Evolutionary conservation across 2,888 invertebrate species (phyloP), one percentile per base, ranked within the genome.

Genomic region (Saturnia japonica): DNA sequence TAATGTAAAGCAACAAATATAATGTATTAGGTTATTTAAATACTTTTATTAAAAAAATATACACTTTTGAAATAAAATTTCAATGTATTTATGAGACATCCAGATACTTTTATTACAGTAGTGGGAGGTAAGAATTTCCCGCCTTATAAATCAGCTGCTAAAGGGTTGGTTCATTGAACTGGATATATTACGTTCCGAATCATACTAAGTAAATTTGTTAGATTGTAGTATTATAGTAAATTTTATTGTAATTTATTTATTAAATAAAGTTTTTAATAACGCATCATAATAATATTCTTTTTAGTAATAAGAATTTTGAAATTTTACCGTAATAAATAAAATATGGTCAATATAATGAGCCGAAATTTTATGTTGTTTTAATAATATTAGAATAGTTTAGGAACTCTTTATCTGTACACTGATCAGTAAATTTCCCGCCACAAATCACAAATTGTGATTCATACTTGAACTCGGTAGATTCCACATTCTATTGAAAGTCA

Each of bases 111-210:
- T 51, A 51, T 42, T 34, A n/a, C 14, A n/a, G 28, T 43, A 47
- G 71, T 67, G 73, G 70, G 72, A 71, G 71, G 67, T 54, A 43
- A 42, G 34, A 22, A 68, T 71, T 76, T 78, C 73, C 78, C 83
- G 82, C 82, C 1, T 60, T 25, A 25, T 25, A 60, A 54, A 60
- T 60, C 57, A 60, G 57, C 57, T 28, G 28, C 25, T 60, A 60
- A 60, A 0, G n/a, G 3, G 25, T 9, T 47, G 12, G 51, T 57
- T 25, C 34, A 68, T 0, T 40, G 40, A 12, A 19, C 22, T n/a
- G 1, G n/a, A 34, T 14, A 43, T 68, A 43, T 60, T 19, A 28
- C 14, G 57, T 60, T 60, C 57, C 57, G 57, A 60, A 60, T 28
- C 28, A 28, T 28, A 60, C 57, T 28, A 1, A 28, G 28, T 0